Conservation (phyloP, 1,140 invertebrate genomes). For the Pomacea maculata region DNA sequence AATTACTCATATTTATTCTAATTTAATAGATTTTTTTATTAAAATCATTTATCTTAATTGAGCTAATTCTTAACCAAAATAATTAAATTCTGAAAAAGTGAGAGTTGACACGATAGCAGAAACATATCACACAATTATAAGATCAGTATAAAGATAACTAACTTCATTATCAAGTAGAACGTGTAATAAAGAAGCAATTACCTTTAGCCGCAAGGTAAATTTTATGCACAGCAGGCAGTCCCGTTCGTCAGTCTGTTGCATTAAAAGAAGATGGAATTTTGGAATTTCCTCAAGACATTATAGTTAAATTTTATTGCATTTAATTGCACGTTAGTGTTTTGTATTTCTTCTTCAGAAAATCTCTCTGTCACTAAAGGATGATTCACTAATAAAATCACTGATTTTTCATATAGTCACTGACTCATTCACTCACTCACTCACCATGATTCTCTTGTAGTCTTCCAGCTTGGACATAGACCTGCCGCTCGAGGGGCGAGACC, state of each 20-base stretch:
- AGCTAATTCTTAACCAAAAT: no score
- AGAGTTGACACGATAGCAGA: no score
- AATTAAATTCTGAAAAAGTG: no score
- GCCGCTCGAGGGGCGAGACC: constrained; percentile 2
- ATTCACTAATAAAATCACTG: neutral
- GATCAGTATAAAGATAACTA: no score
- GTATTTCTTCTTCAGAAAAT: neutral
- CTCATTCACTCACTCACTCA: constrained; percentile 25
- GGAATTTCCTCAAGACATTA: no score
- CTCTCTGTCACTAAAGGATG: neutral
- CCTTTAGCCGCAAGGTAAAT: constrained; percentile 64
- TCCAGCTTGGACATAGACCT: constrained; percentile 36
- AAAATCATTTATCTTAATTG: no score
- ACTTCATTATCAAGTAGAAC: no score
- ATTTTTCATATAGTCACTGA: neutral
- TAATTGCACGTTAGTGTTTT: no score
- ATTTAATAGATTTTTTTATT: no score
- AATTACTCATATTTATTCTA: no score
- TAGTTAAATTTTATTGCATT: no score
- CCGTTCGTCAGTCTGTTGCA: constrained; percentile 82
- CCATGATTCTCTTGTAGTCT: constrained; percentile 52
- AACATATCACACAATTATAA: no score
- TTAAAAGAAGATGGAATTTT: neutral
- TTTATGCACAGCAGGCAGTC: constrained; percentile 87
- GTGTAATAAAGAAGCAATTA: constrained; percentile 30